Conservation (phyloP, 2,888 invertebrate genomes). For the Tinea trinotella region DNA sequence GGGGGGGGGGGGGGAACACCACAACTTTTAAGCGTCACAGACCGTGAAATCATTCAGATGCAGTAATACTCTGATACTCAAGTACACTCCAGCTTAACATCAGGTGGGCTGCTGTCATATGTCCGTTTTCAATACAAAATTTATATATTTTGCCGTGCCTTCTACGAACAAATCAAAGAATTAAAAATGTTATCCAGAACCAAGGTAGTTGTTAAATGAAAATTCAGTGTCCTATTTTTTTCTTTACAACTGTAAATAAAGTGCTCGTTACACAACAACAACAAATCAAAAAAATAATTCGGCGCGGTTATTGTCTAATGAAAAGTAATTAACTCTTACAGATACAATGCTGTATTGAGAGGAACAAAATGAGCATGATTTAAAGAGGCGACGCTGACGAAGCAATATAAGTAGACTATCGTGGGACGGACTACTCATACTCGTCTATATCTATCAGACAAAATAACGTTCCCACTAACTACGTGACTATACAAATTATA, state of each 20-base stretch:
- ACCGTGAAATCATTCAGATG: too few species aligned
- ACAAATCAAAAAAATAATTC: slow-evolving; percentile 15
- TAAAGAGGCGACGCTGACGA: slow-evolving; percentile 65
- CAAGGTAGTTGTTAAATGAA: too few species aligned
- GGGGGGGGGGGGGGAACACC: too few species aligned
- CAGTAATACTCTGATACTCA: too few species aligned
- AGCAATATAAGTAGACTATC: slow-evolving; percentile 45
- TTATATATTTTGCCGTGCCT: too few species aligned
- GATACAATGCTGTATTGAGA: slow-evolving; percentile 53
- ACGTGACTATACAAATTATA: slow-evolving; percentile 9
- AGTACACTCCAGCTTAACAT: too few species aligned
- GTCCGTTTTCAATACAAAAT: too few species aligned
- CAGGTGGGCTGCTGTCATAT: too few species aligned
- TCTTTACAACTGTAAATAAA: background rate
- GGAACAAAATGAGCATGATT: slow-evolving; percentile 50
- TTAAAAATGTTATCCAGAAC: too few species aligned
- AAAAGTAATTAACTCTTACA: slow-evolving; percentile 67
- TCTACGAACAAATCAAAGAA: too few species aligned
- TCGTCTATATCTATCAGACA: slow-evolving; percentile 10
- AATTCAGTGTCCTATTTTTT: background rate
- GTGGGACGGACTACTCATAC: slow-evolving; percentile 29
- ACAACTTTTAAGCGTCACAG: too few species aligned
- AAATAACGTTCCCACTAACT: background rate
- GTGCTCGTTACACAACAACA: slow-evolving; percentile 13
- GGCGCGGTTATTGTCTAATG: slow-evolving; percentile 58